A percentile compares a stretch with the other conserved stretches of the same genome.
Conservation (phyloP, 1,140 invertebrate genomes). For the Stegodyphus mimosarum region DNA sequence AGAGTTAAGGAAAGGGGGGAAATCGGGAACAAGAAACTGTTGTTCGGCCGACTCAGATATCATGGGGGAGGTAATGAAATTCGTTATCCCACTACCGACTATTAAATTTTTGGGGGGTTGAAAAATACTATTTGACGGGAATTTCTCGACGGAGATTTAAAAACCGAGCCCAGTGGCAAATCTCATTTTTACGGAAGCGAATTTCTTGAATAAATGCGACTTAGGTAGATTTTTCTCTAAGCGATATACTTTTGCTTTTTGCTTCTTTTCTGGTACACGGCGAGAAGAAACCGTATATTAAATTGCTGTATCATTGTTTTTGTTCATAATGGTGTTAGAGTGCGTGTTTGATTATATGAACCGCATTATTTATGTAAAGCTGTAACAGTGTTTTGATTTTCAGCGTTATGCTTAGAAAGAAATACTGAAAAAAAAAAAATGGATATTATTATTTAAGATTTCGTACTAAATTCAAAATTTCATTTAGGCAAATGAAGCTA, state of each 20-base stretch:
- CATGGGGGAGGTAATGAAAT: slow-evolving; percentile 53
- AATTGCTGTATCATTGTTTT: too few relatives aligned
- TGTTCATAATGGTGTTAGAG: too few relatives aligned
- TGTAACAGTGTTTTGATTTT: too few relatives aligned
- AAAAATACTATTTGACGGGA: slow-evolving; percentile 51
- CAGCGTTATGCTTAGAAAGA: too few relatives aligned
- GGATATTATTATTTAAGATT: too few relatives aligned
- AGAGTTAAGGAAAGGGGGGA: neutral
- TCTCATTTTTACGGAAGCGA: slow-evolving; percentile 42
- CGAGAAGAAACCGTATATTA: too few relatives aligned
- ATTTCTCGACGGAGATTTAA: slow-evolving; percentile 50
- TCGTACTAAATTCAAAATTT: too few relatives aligned
- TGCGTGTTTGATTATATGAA: too few relatives aligned
- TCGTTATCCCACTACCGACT: slow-evolving; percentile 51
- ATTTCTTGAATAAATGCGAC: slow-evolving; percentile 57
- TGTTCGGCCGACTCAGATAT: slow-evolving; percentile 21
- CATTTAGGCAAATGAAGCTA: too few relatives aligned
- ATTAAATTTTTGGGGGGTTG: slow-evolving; percentile 50
- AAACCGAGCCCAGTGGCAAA: slow-evolving; percentile 44
- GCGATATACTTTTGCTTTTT: neutral
- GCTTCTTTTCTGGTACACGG: neutral
- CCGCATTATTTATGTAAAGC: too few relatives aligned
- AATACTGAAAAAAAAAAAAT: too few relatives aligned
- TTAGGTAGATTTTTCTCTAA: slow-evolving; percentile 7
- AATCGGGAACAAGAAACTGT: slow-evolving; percentile 54